Conservation (phyloP, 2,888 invertebrate genomes). For the Caprella mutica region DNA sequence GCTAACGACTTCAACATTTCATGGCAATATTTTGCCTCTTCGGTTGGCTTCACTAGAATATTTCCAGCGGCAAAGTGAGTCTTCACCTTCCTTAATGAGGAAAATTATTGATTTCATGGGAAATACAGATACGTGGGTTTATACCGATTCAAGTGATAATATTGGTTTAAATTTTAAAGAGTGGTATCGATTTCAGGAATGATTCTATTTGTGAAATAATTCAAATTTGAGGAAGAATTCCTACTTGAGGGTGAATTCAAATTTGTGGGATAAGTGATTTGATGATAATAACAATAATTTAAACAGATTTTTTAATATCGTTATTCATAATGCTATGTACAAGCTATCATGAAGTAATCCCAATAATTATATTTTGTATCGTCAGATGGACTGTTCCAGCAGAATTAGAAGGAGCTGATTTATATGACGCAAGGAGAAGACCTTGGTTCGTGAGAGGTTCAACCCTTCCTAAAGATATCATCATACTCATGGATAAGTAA, state of each 20-base stretch:
- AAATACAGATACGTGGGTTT: neutral
- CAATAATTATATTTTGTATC: neutral
- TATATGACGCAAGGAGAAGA: slow-evolving; percentile 43
- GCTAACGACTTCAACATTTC: slow-evolving; percentile 40
- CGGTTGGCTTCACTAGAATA: slow-evolving; percentile 42
- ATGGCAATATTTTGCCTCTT: slow-evolving; percentile 46
- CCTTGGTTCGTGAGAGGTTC: slow-evolving; percentile 45
- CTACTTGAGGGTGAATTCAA: neutral
- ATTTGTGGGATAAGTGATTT: neutral
- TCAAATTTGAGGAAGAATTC: too few species aligned
- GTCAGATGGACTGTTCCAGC: slow-evolving; percentile 36
- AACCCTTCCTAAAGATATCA: slow-evolving; percentile 45
- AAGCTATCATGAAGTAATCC: neutral
- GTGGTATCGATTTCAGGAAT: neutral
- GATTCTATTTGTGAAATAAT: too few species aligned
- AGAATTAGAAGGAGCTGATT: slow-evolving; percentile 37
- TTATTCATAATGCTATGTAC: neutral
- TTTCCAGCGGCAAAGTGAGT: slow-evolving; percentile 40
- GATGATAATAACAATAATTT: neutral
- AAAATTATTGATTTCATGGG: slow-evolving; percentile 7
- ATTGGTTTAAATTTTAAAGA: slow-evolving; percentile 1
- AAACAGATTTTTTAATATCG: too few species aligned
- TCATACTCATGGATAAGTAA: slow-evolving; percentile 45
- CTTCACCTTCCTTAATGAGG: slow-evolving; percentile 16
- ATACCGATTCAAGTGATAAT: slow-evolving; percentile 5